These are phyloP conservation scores for Rhegmatorhina hoffmannsi DNA, from an alignment of 2,113 vertebrate genomes.

Conservation along the genomic window DNA sequence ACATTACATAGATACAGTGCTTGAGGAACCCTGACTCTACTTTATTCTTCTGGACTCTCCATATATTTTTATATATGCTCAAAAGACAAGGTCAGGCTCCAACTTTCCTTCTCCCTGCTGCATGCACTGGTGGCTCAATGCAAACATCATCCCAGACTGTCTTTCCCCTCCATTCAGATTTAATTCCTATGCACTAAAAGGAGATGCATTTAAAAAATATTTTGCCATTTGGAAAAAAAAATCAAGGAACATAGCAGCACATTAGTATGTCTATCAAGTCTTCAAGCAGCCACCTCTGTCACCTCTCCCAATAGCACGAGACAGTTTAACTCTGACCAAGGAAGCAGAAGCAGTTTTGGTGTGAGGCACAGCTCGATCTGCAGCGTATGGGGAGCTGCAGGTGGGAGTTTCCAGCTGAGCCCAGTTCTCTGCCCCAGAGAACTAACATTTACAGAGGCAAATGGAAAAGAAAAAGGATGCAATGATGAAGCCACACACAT, in stretches of 20 bases:
- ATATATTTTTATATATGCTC: neutral
- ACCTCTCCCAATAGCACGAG: neutral
- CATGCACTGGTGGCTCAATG: neutral
- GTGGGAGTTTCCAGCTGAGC: neutral
- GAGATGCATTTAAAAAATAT: neutral
- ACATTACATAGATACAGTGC: neutral
- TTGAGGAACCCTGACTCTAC: neutral
- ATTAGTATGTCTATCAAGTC: neutral
- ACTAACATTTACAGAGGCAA: neutral
- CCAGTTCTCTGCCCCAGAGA: neutral
- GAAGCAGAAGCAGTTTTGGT: neutral
- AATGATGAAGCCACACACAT: neutral
- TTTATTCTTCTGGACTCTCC: neutral
- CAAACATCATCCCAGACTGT: neutral
- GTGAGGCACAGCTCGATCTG: neutral
- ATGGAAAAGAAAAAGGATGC: neutral
- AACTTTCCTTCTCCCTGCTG: neutral
- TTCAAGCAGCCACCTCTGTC: neutral
- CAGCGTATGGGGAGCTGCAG: neutral
- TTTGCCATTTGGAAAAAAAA: neutral
- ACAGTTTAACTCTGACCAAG: neutral
- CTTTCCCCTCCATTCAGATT: neutral
- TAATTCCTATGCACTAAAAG: neutral
- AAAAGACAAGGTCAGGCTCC: slow-evolving; percentile 15
- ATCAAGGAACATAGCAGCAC: neutral